Evolutionary conservation across 2,888 invertebrate genomes (phyloP).

Genomic region (Parnassius smintheus): DNA sequence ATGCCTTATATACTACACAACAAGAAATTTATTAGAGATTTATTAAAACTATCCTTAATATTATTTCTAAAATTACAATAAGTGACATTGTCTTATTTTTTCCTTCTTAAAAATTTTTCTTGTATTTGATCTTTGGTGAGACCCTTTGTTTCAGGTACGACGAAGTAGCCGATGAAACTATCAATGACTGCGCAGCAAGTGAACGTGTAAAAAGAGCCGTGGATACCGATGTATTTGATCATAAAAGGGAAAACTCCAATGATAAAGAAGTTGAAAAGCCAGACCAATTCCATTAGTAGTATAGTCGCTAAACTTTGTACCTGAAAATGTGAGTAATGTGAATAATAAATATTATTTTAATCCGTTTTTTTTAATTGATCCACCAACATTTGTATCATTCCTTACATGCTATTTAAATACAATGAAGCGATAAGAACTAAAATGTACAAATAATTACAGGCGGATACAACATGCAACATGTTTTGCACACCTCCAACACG

Average conservation of each 20-base stretch:
- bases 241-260: constrained; percentile 65
- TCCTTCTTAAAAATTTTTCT: constrained; percentile 36
- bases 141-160: constrained; percentile 76
- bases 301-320: constrained; percentile 67
- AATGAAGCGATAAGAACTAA: too few relatives aligned
- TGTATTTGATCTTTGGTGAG: constrained; percentile 64
- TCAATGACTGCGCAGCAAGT: constrained; percentile 48
- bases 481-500: too few relatives aligned
- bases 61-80: too few relatives aligned
- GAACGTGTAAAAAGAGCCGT: constrained; percentile 65
- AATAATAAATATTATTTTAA: too few relatives aligned
- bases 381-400: too few relatives aligned
- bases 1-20: too few relatives aligned
- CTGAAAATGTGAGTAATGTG: constrained; percentile 35
- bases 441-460: too few relatives aligned
- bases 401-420: too few relatives aligned
- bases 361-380: too few relatives aligned
- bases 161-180: constrained; percentile 47
- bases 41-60: too few relatives aligned
- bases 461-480: too few relatives aligned
- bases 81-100: constrained; percentile 18
- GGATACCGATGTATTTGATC: constrained; percentile 48
- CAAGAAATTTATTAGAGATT: too few relatives aligned
- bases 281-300: constrained; percentile 64
- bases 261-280: constrained; percentile 66